Evolutionary conservation across 1,140 invertebrate species (phyloP).

Genomic region (Calephelis nemesis): DNA sequence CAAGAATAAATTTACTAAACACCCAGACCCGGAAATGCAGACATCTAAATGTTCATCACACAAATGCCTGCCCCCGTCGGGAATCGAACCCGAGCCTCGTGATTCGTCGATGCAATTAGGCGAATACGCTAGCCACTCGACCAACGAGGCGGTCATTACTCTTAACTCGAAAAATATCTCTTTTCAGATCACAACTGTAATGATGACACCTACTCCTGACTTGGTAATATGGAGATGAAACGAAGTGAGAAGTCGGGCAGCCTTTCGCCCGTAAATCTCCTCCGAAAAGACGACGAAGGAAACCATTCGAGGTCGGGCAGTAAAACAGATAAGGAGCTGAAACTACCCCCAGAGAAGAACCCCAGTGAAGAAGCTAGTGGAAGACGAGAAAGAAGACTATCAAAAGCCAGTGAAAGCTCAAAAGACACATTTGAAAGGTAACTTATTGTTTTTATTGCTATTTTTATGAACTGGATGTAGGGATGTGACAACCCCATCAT

Average conservation of each 20-base stretch:
- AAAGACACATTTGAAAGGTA: constrained; percentile 66
- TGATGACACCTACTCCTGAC: background rate
- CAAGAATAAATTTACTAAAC: no score
- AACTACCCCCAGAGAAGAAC: constrained; percentile 59
- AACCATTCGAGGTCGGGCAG: constrained; percentile 47
- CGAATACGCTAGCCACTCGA: no score
- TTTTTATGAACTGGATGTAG: background rate
- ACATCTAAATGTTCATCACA: no score
- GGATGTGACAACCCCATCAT: no score
- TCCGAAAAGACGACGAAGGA: constrained; percentile 51
- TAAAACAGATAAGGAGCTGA: constrained; percentile 59
- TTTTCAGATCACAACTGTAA: constrained; percentile 3
- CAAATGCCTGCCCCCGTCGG: no score
- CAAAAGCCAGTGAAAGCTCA: constrained; percentile 57
- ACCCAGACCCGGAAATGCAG: no score
- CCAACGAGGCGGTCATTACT: no score
- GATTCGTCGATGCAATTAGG: no score
- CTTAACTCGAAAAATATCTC: background rate
- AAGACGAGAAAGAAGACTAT: constrained; percentile 51
- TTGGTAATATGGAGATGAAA: constrained; percentile 67
- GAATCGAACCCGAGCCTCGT: no score
- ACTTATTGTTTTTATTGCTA: background rate
- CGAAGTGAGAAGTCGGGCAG: constrained; percentile 66
- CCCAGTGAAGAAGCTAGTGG: constrained; percentile 47
- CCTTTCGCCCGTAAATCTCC: constrained; percentile 56